phyloP scores from a whole-genome alignment of 2,888 invertebrate genomes.

The Rhagonycha lutea region DNA sequence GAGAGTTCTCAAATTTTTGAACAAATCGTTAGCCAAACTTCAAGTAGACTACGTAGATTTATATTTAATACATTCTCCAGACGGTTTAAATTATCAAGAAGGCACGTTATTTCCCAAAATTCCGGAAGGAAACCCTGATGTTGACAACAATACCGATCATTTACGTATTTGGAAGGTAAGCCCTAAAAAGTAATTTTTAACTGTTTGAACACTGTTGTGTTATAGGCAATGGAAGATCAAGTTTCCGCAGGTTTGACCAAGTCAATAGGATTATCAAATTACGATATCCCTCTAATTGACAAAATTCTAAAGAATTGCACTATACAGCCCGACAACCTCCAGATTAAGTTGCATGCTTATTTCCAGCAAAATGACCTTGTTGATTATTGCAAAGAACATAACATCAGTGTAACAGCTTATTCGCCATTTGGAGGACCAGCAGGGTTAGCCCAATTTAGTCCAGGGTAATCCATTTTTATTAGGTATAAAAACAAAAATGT shows the following conservation, averaged over 20 bases:
- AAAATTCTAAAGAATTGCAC: constrained; percentile 64
- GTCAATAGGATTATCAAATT: constrained; percentile 85
- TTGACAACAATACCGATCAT: constrained; percentile 64
- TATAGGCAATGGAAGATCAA: constrained; percentile 68
- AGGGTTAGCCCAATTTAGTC: constrained; percentile 63
- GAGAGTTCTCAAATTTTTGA: constrained; percentile 57
- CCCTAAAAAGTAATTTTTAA: not conserved
- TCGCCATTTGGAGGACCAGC: constrained; percentile 79
- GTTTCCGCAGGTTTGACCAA: constrained; percentile 70
- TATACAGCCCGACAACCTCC: constrained; percentile 66
- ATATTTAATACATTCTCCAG: constrained; percentile 76
- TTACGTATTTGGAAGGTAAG: constrained; percentile 72
- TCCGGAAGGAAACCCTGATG: constrained; percentile 63
- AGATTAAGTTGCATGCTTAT: constrained; percentile 79
- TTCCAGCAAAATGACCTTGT: constrained; percentile 72
- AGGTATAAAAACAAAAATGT: not conserved
- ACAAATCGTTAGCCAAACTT: constrained; percentile 66
- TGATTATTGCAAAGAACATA: constrained; percentile 64
- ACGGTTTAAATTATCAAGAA: constrained; percentile 63
- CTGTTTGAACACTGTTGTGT: not conserved
- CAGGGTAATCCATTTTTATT: constrained; percentile 48
- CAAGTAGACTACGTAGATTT: constrained; percentile 77
- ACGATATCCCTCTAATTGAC: constrained; percentile 73
- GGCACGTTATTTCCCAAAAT: constrained; percentile 63
- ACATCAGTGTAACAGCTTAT: constrained; percentile 76